These are phyloP conservation scores for Eretmochelys imbricata DNA, from an alignment of 2,113 vertebrate genomes.

Conservation along the genomic window DNA sequence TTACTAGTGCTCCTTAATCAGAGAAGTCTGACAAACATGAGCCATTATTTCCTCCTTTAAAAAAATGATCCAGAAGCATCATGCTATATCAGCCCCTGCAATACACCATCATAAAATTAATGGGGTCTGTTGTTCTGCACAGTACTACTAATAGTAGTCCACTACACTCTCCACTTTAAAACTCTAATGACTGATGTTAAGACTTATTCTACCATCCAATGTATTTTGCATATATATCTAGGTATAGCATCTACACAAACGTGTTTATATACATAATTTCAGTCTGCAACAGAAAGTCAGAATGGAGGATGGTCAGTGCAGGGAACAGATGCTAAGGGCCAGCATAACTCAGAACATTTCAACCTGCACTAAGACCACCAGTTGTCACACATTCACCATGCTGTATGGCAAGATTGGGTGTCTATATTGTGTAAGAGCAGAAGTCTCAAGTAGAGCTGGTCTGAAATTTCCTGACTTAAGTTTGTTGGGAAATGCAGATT, in stretches of 20 bases:
- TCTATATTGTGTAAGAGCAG: rapidly evolving
- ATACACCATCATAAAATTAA: background rate
- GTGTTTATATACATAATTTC: background rate
- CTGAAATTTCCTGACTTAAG: background rate
- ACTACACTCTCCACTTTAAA: background rate
- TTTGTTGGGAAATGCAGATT: background rate
- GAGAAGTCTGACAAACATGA: background rate
- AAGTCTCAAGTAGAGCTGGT: background rate
- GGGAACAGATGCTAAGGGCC: background rate
- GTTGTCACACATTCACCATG: background rate
- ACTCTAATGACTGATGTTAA: slow-evolving; percentile 8
- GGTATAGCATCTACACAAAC: background rate
- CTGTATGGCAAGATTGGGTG: background rate
- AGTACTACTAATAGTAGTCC: background rate
- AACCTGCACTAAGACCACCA: background rate
- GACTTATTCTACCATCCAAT: background rate
- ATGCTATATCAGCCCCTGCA: background rate
- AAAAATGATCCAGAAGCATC: background rate
- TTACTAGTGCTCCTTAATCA: background rate
- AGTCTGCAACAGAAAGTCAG: background rate
- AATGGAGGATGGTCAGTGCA: rapidly evolving
- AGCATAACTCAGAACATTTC: background rate
- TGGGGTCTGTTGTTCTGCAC: background rate
- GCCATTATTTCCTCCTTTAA: background rate
- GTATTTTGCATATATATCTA: rapidly evolving